Percentiles rank a stretch among this genome's conserved stretches.
Evolutionary conservation across 2,888 invertebrate species (phyloP).

Genomic region (Gymnosoma rotundatum): DNA sequence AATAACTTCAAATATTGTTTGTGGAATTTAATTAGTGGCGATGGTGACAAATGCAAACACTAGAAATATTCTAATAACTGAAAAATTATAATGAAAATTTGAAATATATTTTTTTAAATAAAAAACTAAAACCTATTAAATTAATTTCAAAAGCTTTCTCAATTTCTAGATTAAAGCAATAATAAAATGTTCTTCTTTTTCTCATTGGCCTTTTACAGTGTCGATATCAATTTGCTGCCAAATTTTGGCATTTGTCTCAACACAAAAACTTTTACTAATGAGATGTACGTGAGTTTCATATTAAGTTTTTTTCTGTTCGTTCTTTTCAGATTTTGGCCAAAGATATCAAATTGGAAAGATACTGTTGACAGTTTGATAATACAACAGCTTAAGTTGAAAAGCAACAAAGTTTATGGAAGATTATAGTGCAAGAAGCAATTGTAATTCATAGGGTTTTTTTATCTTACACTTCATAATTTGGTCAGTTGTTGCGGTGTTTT

Average conservation of each 20-base stretch:
- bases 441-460: not conserved
- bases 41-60: conserved; percentile 60
- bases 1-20: conserved; percentile 42
- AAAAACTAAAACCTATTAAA: conserved; percentile 33
- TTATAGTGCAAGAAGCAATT: conserved; percentile 3
- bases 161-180: not conserved
- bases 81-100: conserved; percentile 2
- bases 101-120: conserved; percentile 20
- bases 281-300: conserved; percentile 62
- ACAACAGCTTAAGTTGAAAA: conserved; percentile 14
- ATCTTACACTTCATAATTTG: not conserved
- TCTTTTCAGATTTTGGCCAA: not conserved
- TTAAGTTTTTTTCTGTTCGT: conserved; percentile 2
- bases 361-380: conserved; percentile 24
- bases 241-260: conserved; percentile 50
- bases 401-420: not conserved
- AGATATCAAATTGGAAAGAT: not conserved
- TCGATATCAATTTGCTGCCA: conserved; percentile 31
- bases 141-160: conserved; percentile 20
- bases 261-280: conserved; percentile 59
- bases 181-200: not conserved
- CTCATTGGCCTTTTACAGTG: not conserved
- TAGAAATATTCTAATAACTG: conserved; percentile 15
- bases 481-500: not conserved
- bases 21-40: conserved; percentile 67